Base-by-base conservation (phyloP, 1,140 invertebrate species). In the Drosophila nannoptera region DNA sequence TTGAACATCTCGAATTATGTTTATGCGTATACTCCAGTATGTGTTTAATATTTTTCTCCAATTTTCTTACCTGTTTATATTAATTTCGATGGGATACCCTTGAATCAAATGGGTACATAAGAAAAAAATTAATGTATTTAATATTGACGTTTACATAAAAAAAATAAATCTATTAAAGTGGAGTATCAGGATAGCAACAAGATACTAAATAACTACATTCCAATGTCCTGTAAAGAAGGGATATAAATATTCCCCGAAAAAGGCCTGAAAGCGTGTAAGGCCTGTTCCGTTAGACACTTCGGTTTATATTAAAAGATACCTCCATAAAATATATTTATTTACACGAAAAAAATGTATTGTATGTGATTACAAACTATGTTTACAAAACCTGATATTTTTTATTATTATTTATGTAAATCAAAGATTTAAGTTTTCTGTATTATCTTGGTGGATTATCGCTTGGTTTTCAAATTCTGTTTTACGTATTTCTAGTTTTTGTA, bases 251-350 rank as follows among this genome's bases (percentile, higher is more conserved):
- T 42, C 40, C n/a, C n/a, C n/a, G 12, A 42, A 42, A 42, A 40
- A 42, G 6, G 5, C 4, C 11, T 3, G n/a, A n/a, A 50, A n/a
- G 12, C 4, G 7, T 7, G 4, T 33, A 12, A 22, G 22, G 11
- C 31, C 48, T 49, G n/a, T 6, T 38, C 11, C 16, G 5, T 53
- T 12, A 12, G 11, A 54, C 11, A 40, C 9, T 55, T 42, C 7
- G 7, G 11, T 29, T 7, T 35, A 35, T 14, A 33, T 45, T 33
- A n/a, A 45, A 45, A 56, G 8, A 46, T 62, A 14, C 31, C 31
- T 50, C 22, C 59, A 46, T 72, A 80, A 78, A 80, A 69, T 56
- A 36, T 38, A 65, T 83, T 82, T 82, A 83, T 82, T 82, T 82
- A 82, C 78, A 83, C 48, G 42, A 70, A 77, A 46, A 80, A 67